Evolutionary conservation across 2,888 invertebrate species (phyloP).

Genomic region (Ennomos quercinarius): DNA sequence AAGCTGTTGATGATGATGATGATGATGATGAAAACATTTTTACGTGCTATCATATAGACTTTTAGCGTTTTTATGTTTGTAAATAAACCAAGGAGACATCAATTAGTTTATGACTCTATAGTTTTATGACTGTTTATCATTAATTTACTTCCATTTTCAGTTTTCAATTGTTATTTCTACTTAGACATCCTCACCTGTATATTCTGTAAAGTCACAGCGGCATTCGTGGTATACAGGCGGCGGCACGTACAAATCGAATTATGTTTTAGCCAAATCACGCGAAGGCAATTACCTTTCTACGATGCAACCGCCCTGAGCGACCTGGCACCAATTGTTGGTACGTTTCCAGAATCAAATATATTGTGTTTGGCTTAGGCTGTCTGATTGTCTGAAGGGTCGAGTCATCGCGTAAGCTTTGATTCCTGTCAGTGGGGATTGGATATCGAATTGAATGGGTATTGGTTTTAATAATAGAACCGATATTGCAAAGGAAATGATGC

Average conservation of each 20-base stretch:
- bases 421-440: no score
- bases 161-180: constrained; percentile 21
- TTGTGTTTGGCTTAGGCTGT: not conserved
- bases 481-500: no score
- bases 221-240: not conserved
- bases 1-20: no score
- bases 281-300: constrained; percentile 47
- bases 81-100: no score
- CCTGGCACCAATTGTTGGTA: constrained; percentile 32
- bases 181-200: not conserved
- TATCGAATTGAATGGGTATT: no score
- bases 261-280: constrained; percentile 60
- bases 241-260: constrained; percentile 57
- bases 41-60: no score
- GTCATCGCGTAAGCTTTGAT: constrained; percentile 1
- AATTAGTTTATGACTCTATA: no score
- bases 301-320: constrained; percentile 41
- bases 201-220: constrained; percentile 41
- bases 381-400: not conserved
- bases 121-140: no score
- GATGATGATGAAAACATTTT: no score
- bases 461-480: no score
- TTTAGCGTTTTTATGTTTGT: no score
- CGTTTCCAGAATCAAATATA: constrained; percentile 17
- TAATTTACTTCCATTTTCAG: no score